Evolutionary conservation across 2,888 invertebrate species (phyloP).

Genomic region (Allacma fusca): DNA sequence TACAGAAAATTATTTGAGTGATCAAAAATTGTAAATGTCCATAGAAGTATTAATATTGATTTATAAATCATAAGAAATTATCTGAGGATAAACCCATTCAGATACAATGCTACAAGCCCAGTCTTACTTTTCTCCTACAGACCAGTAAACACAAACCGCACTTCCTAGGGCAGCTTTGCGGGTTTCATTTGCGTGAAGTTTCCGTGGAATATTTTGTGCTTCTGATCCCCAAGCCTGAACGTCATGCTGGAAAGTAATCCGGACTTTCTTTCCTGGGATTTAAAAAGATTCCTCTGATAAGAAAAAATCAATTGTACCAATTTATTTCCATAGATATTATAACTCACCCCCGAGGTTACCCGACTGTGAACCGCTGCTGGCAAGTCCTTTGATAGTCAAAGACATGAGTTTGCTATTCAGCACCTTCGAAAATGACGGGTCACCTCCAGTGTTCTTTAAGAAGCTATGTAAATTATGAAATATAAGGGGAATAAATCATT

Average conservation of each 20-base stretch:
- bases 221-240: slow-evolving; percentile 55
- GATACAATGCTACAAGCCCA: too few relatives aligned
- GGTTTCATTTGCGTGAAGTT: slow-evolving; percentile 54
- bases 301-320: too few relatives aligned
- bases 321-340: too few relatives aligned
- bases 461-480: too few relatives aligned
- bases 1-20: neutral
- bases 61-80: too few relatives aligned
- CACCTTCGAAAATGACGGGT: slow-evolving; percentile 7
- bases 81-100: too few relatives aligned
- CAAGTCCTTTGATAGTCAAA: slow-evolving; percentile 30
- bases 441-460: neutral
- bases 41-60: too few relatives aligned
- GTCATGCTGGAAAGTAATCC: slow-evolving; percentile 56
- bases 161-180: slow-evolving; percentile 54
- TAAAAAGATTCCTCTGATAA: neutral
- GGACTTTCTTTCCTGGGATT: slow-evolving; percentile 51
- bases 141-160: slow-evolving; percentile 57
- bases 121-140: slow-evolving; percentile 47
- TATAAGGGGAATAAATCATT: too few relatives aligned
- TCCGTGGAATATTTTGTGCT: slow-evolving; percentile 45
- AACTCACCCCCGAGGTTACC: slow-evolving; percentile 3
- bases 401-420: slow-evolving; percentile 55
- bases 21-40: too few relatives aligned
- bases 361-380: neutral